Conservation (phyloP, 2,888 invertebrate genomes). For the Chaitophorus viminalis region DNA sequence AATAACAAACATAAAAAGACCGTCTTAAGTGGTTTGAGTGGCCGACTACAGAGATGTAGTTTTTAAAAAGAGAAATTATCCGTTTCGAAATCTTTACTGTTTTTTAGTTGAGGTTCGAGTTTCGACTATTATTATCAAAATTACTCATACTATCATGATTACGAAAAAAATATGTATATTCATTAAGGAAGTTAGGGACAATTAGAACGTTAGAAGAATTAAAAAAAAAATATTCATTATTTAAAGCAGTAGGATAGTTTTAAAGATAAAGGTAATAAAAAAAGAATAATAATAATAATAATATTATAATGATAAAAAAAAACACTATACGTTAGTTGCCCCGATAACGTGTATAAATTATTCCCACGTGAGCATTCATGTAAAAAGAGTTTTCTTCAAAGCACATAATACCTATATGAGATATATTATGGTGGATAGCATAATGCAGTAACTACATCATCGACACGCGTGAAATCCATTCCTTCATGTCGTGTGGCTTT, state of each 20-base stretch:
- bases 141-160: background rate
- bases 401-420: background rate
- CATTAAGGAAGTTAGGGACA: background rate
- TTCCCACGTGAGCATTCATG: background rate
- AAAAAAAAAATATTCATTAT: background rate
- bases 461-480: background rate
- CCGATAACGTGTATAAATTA: background rate
- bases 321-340: background rate
- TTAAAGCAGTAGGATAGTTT: background rate
- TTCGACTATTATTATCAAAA: background rate
- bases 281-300: background rate
- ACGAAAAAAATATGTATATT: background rate
- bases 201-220: background rate
- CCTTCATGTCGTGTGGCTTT: no score
- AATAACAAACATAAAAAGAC: background rate
- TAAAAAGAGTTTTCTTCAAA: background rate
- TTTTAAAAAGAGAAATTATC: slow-evolving; percentile 2
- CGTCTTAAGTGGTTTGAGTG: background rate
- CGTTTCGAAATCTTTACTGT: slow-evolving; percentile 3
- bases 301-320: background rate
- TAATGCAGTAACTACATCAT: background rate
- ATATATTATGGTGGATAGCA: background rate
- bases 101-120: background rate
- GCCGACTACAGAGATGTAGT: background rate
- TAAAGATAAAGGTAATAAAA: background rate